Evolutionary conservation across 30 jellyfish, hydroid and myxozoan species (phyloP).

Genomic region (Chrysaora quinquecirrha): DNA sequence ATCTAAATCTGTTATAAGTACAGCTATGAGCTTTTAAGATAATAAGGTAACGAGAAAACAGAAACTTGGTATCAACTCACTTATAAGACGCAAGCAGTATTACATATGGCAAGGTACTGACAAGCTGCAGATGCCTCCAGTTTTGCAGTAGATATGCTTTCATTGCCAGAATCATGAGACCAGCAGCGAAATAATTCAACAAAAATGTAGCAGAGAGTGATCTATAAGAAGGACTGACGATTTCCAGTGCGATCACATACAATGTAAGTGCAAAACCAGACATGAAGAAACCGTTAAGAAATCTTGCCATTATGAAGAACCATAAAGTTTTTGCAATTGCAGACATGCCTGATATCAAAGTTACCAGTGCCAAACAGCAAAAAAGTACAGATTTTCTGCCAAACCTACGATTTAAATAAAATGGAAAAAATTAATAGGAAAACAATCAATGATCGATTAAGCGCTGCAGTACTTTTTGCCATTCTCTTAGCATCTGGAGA

Average conservation of each 20-base stretch:
- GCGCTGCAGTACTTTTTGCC: too few species aligned
- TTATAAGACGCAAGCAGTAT: conserved; percentile 27
- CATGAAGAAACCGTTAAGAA: conserved; percentile 59
- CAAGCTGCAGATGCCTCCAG: conserved; percentile 68
- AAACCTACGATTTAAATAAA: conserved; percentile 57
- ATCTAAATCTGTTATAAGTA: too few species aligned
- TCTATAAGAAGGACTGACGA: conserved; percentile 39
- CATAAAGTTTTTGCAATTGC: conserved; percentile 66
- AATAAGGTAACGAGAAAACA: too few species aligned
- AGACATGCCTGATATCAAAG: conserved; percentile 51
- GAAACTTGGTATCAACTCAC: conserved; percentile 42
- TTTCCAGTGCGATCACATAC: conserved; percentile 60
- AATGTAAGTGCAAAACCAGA: conserved; percentile 66
- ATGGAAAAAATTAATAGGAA: too few species aligned
- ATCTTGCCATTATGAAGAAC: conserved; percentile 60
- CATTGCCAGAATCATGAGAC: conserved; percentile 56
- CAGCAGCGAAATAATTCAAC: conserved; percentile 65
- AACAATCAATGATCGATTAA: too few species aligned
- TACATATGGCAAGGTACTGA: conserved; percentile 64
- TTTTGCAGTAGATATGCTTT: conserved; percentile 65
- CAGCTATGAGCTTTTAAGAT: too few species aligned
- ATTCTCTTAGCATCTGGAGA: too few species aligned
- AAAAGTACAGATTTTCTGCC: conserved; percentile 75
- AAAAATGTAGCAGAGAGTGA: conserved; percentile 30
- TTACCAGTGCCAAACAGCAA: conserved; percentile 57